Evolutionary conservation across 2,888 invertebrate species (phyloP), one percentile per base, ranked within the genome.

Genomic region (Cataglyphis cursor): DNA sequence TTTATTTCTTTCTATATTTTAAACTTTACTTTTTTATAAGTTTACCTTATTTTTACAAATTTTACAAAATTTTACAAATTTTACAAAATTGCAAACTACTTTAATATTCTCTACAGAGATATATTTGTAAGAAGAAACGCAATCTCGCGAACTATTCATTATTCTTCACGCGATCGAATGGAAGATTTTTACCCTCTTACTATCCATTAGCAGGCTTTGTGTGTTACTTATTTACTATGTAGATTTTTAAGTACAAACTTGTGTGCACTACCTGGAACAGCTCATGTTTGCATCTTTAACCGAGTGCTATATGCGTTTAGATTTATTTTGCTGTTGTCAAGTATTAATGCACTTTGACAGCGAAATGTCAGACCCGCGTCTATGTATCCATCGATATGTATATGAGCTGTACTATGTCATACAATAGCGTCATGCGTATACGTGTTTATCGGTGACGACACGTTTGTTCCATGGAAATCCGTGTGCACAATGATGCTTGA

Each of bases 401-500:
- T 48, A 75, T 74, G 3, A n/a, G 12, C 51, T 38, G 72, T 28
- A 31, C 15, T 41, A 31, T 15, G 15, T 38, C 28, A 9, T 21
- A 51, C 68, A 68, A 18, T 8, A 44, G 21, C 70, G 21, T 6
- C 0, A 76, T 41, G 70, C 41, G 24, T 24, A 31, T 35, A 62
- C 1, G 12, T 31, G 48, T 18, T 38, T 18, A 21, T 44, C 66
- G 51, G 24, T 21, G 82, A 24, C 18, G 82, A 28, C 72, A 83
- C 81, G 81, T 85, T 62, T 65, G 57, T 84, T 80, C 62, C 87
- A 78, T 65, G 78, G 64, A 74, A 76, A 73, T 61, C 78, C 51
- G 82, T 81, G 83, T 72, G 64, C 24, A n/a, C 35, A 59, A 24
- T 24, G 24, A 24, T 24, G 70, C n/a, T 72, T 73, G 83, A 81